A percentile compares a stretch with the other conserved stretches of the same genome.
Evolutionary conservation across 2,888 invertebrate genomes (phyloP).

Genomic region (Meloe dianella): DNA sequence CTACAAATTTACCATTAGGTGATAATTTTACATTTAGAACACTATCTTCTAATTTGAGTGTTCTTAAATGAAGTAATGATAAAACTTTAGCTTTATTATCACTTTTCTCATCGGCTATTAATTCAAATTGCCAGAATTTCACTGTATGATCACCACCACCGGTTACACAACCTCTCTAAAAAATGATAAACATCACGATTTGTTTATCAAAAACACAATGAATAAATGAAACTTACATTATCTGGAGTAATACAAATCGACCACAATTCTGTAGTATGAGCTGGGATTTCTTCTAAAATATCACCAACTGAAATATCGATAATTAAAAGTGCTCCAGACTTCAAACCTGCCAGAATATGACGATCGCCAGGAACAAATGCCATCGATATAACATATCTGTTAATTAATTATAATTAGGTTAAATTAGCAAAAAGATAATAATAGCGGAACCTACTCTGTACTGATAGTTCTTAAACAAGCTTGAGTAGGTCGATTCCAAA

Average conservation of each 20-base stretch:
- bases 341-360: conserved; percentile 86
- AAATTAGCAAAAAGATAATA: neutral
- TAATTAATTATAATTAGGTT: too few relatives aligned
- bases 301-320: conserved; percentile 84
- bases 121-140: conserved; percentile 93
- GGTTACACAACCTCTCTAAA: conserved; percentile 77
- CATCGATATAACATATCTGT: conserved; percentile 72
- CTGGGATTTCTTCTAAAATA: conserved; percentile 80
- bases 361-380: conserved; percentile 90
- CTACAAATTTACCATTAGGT: conserved; percentile 85
- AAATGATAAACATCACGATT: conserved; percentile 37
- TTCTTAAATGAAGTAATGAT: conserved; percentile 79
- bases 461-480: conserved; percentile 68
- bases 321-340: conserved; percentile 81
- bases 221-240: conserved; percentile 63
- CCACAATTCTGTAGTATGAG: conserved; percentile 79
- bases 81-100: conserved; percentile 73
- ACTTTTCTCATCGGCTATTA: conserved; percentile 71
- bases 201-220: conserved; percentile 8
- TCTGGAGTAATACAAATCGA: conserved; percentile 81
- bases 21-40: conserved; percentile 84
- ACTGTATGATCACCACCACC: conserved; percentile 90
- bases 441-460: conserved; percentile 48
- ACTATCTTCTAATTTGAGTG: conserved; percentile 85
- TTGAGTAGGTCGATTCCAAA: conserved; percentile 87